phyloP scores from a whole-genome alignment of 1,140 invertebrate genomes.

The Thereuonema tuberculata region DNA sequence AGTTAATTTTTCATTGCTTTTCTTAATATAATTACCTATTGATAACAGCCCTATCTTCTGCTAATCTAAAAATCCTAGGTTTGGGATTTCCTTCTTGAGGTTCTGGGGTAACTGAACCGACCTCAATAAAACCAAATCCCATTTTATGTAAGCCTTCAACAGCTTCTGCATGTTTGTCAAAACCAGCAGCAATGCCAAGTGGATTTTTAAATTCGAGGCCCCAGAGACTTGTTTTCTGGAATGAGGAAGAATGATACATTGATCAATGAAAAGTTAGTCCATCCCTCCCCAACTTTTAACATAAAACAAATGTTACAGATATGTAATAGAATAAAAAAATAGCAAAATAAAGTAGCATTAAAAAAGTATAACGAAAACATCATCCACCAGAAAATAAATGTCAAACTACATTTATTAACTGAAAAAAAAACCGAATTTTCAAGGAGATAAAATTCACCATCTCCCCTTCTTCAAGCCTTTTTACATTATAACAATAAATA shows the following conservation, averaged over 20 bases:
- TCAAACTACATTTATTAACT: too few relatives aligned
- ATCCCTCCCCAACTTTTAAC: too few relatives aligned
- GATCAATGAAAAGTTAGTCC: background rate
- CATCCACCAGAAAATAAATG: too few relatives aligned
- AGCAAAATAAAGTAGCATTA: background rate
- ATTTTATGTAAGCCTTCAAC: slow-evolving; percentile 61
- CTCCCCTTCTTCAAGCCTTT: too few relatives aligned
- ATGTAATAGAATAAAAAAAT: background rate
- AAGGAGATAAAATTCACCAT: too few relatives aligned
- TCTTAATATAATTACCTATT: slow-evolving; percentile 46
- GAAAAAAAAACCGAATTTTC: too few relatives aligned
- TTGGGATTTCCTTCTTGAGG: slow-evolving; percentile 84
- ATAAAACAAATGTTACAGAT: background rate
- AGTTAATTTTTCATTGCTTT: too few relatives aligned
- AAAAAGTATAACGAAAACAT: background rate
- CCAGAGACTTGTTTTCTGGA: slow-evolving; percentile 52
- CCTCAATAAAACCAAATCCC: slow-evolving; percentile 92
- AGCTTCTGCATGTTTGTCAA: slow-evolving; percentile 93
- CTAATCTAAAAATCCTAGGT: slow-evolving; percentile 79
- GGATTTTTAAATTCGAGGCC: slow-evolving; percentile 66
- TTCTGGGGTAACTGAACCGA: slow-evolving; percentile 87
- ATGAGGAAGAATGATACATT: slow-evolving; percentile 2
- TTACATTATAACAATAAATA: too few relatives aligned
- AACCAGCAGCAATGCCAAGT: slow-evolving; percentile 91
- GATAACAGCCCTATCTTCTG: slow-evolving; percentile 75